phyloP scores from a whole-genome alignment of 1,140 invertebrate species.

The Diploscapter pachys region DNA sequence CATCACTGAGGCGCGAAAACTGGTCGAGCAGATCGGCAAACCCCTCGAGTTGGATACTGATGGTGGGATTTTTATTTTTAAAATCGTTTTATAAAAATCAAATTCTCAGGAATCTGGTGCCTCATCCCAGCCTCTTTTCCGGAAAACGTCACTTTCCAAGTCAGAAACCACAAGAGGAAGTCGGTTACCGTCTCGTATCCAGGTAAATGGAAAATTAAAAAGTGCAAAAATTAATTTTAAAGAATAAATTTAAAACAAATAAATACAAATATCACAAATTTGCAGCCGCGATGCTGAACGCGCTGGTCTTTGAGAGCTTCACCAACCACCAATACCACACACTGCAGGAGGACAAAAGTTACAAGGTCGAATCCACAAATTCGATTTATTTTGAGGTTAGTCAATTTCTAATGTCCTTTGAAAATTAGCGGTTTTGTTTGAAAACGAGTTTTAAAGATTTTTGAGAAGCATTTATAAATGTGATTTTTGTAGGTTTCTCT shows the following conservation, averaged over 20 bases:
- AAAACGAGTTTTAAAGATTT: not conserved
- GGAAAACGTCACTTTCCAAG: slow-evolving; percentile 81
- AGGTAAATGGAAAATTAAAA: too few relatives aligned
- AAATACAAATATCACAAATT: too few relatives aligned
- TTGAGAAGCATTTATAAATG: too few relatives aligned
- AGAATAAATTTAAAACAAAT: too few relatives aligned
- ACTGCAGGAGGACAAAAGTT: slow-evolving; percentile 72
- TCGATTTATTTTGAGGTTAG: slow-evolving; percentile 93
- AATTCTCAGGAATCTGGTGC: slow-evolving; percentile 73
- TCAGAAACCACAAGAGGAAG: slow-evolving; percentile 64
- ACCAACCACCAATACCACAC: slow-evolving; percentile 97
- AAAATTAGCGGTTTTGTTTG: too few relatives aligned
- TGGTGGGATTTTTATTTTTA: slow-evolving; percentile 63
- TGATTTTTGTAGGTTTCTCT: too few relatives aligned
- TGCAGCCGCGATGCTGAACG: slow-evolving; percentile 78
- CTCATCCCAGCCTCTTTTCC: slow-evolving; percentile 92
- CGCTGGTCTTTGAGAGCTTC: slow-evolving; percentile 92
- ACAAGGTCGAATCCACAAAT: slow-evolving; percentile 81
- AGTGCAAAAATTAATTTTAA: too few relatives aligned
- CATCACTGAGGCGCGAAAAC: slow-evolving; percentile 88
- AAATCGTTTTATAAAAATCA: not conserved
- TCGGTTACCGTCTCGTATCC: slow-evolving; percentile 84
- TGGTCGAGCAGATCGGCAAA: slow-evolving; percentile 85
- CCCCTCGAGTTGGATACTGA: slow-evolving; percentile 96
- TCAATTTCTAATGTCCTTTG: not conserved